A percentile compares a stretch with the other conserved stretches of the same genome.
These are phyloP conservation scores for Gymnogyps californianus DNA, from an alignment of 2,113 vertebrate genomes.

Conservation along the genomic window DNA sequence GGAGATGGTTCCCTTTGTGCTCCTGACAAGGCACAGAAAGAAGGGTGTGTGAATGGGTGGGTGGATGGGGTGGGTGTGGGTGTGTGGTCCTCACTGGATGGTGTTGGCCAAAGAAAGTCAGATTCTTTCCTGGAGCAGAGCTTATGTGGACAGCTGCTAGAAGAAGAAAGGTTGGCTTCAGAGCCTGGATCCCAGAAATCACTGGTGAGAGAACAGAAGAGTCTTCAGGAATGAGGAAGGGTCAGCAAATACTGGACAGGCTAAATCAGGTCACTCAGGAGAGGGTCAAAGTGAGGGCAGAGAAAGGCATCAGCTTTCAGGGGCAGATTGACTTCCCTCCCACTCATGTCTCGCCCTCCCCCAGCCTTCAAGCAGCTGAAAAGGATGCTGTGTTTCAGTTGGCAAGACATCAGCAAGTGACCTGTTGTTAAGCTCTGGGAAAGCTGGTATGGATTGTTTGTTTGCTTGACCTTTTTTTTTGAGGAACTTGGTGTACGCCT, in stretches of 20 bases:
- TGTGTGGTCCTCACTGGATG: neutral
- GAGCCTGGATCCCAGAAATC: neutral
- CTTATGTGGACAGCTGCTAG: neutral
- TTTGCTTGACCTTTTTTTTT: constrained; percentile 5
- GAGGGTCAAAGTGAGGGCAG: neutral
- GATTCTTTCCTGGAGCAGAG: neutral
- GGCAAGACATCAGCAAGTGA: neutral
- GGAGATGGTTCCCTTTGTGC: neutral
- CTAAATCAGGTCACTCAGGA: neutral
- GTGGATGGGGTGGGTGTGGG: no score
- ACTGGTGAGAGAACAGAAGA: neutral
- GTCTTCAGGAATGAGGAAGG: neutral
- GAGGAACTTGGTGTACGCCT: neutral
- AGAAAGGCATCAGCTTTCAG: neutral
- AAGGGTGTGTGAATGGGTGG: no score
- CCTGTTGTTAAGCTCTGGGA: neutral
- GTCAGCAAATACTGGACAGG: neutral
- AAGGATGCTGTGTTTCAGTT: neutral
- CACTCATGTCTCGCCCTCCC: fast-evolving
- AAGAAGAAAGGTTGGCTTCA: neutral
- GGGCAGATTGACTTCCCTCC: neutral
- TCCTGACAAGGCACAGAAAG: neutral
- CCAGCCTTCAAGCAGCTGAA: neutral
- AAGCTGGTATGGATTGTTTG: neutral
- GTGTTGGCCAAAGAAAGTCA: neutral